Evolutionary conservation across 2,113 vertebrate genomes (phyloP).

Genomic region (Phrynosoma platyrhinos): DNA sequence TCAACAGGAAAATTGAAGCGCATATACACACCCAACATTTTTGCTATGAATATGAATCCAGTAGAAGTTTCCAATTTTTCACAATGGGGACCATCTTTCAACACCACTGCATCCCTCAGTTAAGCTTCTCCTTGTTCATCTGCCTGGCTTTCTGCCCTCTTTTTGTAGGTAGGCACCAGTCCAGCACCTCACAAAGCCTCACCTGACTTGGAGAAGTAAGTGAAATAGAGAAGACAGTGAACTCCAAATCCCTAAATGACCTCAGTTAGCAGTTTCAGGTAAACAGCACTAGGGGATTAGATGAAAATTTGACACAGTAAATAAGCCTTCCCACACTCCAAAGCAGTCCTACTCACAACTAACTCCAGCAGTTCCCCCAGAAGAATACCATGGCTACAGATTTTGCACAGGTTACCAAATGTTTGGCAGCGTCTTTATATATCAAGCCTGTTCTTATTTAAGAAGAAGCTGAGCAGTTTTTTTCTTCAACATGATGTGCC

Average conservation of each 20-base stretch:
- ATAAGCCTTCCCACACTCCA: not conserved
- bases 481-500: slow-evolving; percentile 54
- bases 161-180: too few relatives aligned
- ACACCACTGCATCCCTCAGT: too few relatives aligned
- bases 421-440: not conserved
- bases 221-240: not conserved
- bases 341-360: too few relatives aligned
- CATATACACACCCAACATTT: too few relatives aligned
- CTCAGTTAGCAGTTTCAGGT: not conserved
- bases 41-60: not conserved
- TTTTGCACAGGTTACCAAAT: not conserved
- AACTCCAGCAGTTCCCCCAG: not conserved
- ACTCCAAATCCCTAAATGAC: not conserved
- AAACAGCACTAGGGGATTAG: not conserved
- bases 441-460: not conserved
- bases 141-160: too few relatives aligned
- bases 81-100: too few relatives aligned
- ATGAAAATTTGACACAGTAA: too few relatives aligned
- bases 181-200: too few relatives aligned
- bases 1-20: too few relatives aligned
- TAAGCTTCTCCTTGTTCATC: too few relatives aligned
- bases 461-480: slow-evolving; percentile 37
- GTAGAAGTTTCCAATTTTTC: not conserved
- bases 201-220: too few relatives aligned
- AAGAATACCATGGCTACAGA: not conserved